These are phyloP conservation scores for Lepus oiostolus DNA, from an alignment of 2,797 vertebrate genomes.

Conservation along the genomic window DNA sequence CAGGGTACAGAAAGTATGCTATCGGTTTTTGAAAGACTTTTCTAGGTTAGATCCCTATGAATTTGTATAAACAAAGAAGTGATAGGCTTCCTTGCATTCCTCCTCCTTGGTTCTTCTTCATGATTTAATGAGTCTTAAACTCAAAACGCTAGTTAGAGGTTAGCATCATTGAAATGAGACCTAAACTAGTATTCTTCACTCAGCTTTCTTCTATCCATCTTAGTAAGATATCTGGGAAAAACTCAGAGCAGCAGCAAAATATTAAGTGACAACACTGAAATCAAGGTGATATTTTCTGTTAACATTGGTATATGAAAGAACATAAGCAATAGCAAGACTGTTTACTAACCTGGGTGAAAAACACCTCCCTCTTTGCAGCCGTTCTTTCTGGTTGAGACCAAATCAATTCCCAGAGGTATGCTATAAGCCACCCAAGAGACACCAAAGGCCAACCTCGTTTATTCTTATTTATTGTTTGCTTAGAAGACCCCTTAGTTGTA, in stretches of 20 bases:
- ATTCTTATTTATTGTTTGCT: slow-evolving; percentile 16
- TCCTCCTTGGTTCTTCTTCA: not conserved
- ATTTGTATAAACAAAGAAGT: not conserved
- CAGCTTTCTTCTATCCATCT: slow-evolving; percentile 35
- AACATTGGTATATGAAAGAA: not conserved
- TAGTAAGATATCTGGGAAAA: slow-evolving; percentile 34
- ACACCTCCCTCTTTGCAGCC: not conserved
- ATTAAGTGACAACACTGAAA: slow-evolving; percentile 47
- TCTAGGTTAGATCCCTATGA: not conserved
- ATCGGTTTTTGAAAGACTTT: not conserved
- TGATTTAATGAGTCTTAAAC: not conserved
- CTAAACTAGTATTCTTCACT: slow-evolving; percentile 12
- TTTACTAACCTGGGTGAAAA: slow-evolving; percentile 39
- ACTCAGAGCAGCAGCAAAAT: slow-evolving; percentile 22
- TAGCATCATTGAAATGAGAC: not conserved
- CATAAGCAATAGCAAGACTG: not conserved
- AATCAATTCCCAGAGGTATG: not conserved
- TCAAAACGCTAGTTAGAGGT: not conserved
- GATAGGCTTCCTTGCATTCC: not conserved
- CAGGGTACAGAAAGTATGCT: not conserved
- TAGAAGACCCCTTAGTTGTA: not conserved
- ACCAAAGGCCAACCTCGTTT: not conserved
- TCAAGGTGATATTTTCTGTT: slow-evolving; percentile 40
- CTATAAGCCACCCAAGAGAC: not conserved
- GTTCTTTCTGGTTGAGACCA: slow-evolving; percentile 11